phyloP scores from a whole-genome alignment of 2,888 invertebrate species.

The Oligia fasciuncula region DNA sequence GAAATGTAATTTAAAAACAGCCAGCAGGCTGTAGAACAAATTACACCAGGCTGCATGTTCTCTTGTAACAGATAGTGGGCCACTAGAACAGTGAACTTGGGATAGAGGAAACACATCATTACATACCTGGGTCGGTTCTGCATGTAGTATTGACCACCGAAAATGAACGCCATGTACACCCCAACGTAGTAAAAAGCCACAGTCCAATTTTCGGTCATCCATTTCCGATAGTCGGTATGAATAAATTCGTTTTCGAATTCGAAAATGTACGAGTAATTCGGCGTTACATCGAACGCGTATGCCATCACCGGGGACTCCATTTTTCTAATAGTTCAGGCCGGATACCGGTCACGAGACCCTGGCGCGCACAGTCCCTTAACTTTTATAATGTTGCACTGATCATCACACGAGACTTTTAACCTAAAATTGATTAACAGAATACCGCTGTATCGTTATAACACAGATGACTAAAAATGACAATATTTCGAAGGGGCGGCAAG shows the following conservation, averaged over 20 bases:
- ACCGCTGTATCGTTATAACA: conserved; percentile 85
- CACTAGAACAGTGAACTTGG: conserved; percentile 57
- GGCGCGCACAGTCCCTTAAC: conserved; percentile 72
- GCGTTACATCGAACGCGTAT: conserved; percentile 91
- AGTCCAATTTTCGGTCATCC: conserved; percentile 99
- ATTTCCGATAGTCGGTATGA: conserved; percentile 95
- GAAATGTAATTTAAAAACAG: conserved; percentile 8
- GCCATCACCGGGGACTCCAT: conserved; percentile 86
- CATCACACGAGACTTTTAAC: conserved; percentile 86
- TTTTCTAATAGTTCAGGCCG: conserved; percentile 66
- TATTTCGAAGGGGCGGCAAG: conserved; percentile 77
- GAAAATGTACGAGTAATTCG: conserved; percentile 98
- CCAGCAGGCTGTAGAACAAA: not conserved
- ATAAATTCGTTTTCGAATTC: conserved; percentile 98
- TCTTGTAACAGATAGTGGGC: conserved; percentile 41
- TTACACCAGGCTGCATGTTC: conserved; percentile 4
- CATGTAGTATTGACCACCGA: conserved; percentile 98
- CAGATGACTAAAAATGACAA: conserved; percentile 85
- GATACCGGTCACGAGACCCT: conserved; percentile 71
- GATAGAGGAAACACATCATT: conserved; percentile 30
- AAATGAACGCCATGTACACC: conserved; percentile 97
- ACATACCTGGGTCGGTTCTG: conserved; percentile 94
- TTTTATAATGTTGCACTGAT: conserved; percentile 78
- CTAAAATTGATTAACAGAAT: conserved; percentile 83
- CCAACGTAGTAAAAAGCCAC: conserved; percentile 97